Percentiles rank a stretch among this genome's conserved stretches.
Evolutionary conservation across 2,888 invertebrate species (phyloP).

Genomic region (Cryptops parisi): DNA sequence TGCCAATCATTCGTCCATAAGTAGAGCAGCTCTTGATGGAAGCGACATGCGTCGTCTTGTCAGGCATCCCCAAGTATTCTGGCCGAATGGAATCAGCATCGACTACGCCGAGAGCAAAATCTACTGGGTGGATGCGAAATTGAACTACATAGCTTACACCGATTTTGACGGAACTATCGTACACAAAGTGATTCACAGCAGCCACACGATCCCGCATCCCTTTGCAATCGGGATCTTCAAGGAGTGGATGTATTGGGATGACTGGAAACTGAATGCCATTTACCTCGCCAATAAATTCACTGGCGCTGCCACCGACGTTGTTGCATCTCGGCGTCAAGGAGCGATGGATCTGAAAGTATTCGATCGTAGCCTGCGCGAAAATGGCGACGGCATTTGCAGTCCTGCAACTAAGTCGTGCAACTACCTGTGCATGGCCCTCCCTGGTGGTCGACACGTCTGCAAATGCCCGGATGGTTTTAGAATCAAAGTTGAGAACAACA

Average conservation of each 20-base stretch:
- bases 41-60: constrained; percentile 34
- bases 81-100: constrained; percentile 78
- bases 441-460: constrained; percentile 50
- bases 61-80: constrained; percentile 46
- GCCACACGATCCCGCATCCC: constrained; percentile 47
- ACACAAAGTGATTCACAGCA: constrained; percentile 47
- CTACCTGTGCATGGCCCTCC: constrained; percentile 62
- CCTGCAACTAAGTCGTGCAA: constrained; percentile 48
- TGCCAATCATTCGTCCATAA: constrained; percentile 55
- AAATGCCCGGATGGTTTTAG: constrained; percentile 58
- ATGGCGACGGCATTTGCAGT: constrained; percentile 54
- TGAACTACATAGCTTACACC: constrained; percentile 63
- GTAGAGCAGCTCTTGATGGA: constrained; percentile 65
- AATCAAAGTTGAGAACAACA: constrained; percentile 31
- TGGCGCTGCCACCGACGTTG: constrained; percentile 44
- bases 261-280: constrained; percentile 66
- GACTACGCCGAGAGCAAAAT: constrained; percentile 65
- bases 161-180: constrained; percentile 54
- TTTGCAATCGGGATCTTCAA: constrained; percentile 76
- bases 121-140: constrained; percentile 75
- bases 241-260: constrained; percentile 76
- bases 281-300: constrained; percentile 65
- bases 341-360: constrained; percentile 67
- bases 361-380: constrained; percentile 52
- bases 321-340: constrained; percentile 48